Percentiles rank a stretch among this genome's conserved stretches.
Evolutionary conservation across 2,113 vertebrate species (phyloP).

Genomic region (Hemibagrus wyckioides): DNA sequence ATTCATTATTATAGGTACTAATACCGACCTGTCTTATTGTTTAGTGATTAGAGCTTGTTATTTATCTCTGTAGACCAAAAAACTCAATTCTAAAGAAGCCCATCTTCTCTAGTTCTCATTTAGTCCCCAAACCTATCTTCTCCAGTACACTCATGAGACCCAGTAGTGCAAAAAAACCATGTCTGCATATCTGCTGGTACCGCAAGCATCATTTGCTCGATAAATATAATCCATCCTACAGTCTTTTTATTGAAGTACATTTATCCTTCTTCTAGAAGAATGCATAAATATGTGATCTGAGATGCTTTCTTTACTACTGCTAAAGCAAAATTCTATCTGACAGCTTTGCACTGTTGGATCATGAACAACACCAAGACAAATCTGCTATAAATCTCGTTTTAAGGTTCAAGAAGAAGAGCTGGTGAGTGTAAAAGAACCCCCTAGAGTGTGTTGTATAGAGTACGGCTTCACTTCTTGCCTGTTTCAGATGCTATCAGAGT

Average conservation of each 20-base stretch:
- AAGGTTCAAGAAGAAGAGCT: background rate
- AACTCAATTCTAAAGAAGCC: background rate
- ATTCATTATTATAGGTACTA: background rate
- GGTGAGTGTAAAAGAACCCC: background rate
- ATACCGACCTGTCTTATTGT: background rate
- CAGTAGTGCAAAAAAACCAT: background rate
- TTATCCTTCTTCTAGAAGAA: background rate
- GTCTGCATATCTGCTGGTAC: background rate
- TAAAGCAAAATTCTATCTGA: slow-evolving; percentile 5
- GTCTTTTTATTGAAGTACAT: background rate
- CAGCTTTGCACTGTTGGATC: slow-evolving; percentile 9
- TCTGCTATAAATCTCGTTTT: slow-evolving; percentile 3
- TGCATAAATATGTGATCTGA: background rate
- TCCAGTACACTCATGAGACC: background rate
- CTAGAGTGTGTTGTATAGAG: too few species aligned
- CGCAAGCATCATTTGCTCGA: background rate
- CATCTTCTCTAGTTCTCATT: background rate
- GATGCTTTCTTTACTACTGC: background rate
- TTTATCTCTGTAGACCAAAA: background rate
- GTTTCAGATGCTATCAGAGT: background rate
- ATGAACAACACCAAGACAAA: background rate
- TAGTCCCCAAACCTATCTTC: background rate
- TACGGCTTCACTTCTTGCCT: background rate
- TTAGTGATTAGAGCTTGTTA: background rate
- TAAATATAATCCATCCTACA: background rate